Evolutionary conservation across 1,140 invertebrate species (phyloP), one percentile per base, ranked within the genome.

Genomic region (Temnothorax curvispinosus): DNA sequence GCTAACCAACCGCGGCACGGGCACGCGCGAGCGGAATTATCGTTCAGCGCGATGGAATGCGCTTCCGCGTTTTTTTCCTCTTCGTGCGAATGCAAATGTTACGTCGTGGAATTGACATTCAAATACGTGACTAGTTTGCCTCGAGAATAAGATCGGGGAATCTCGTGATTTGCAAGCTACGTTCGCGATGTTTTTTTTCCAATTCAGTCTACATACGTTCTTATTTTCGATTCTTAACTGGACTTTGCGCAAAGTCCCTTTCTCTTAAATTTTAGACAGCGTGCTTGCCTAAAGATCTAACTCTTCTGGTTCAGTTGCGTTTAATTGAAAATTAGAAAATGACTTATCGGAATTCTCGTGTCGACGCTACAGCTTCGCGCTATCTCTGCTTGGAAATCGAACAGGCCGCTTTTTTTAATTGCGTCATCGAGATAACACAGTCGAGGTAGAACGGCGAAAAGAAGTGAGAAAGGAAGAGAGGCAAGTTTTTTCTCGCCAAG

Each of bases 1-100:
- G 47, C 7, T 58, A 21, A 32, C 21, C n/a, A 47, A 50, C 60
- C 38, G 47, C 35, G 64, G 15, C 13, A 35, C 8, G n/a, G 13
- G 32, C 60, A 27, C 27, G 27, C 65, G 78, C 80, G 38, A 47
- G 67, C 54, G 67, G 52, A 74, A 82, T 82, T 74, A 58, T 32
- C n/a, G 52, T 13, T 35, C 35, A 15, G 78, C 54, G 27, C 15
- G 11, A 15, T 15, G 80, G 67, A 72, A 82, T 58, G 67, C 67
- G 38, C 38, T 81, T 80, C 77, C 77, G 62, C 50, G 47, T 81
- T 56, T 3, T 32, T 56, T 47, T 35, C 18, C 13, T 44, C 38
- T 11, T 11, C 27, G 15, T n/a, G 9, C 21, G 21, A 56, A 58
- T 74, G 80, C 52, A 74, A 82, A 47, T 77, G n/a, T 77, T 18